Conservation (phyloP, 2,888 invertebrate genomes). For the Leucophenga montana region DNA sequence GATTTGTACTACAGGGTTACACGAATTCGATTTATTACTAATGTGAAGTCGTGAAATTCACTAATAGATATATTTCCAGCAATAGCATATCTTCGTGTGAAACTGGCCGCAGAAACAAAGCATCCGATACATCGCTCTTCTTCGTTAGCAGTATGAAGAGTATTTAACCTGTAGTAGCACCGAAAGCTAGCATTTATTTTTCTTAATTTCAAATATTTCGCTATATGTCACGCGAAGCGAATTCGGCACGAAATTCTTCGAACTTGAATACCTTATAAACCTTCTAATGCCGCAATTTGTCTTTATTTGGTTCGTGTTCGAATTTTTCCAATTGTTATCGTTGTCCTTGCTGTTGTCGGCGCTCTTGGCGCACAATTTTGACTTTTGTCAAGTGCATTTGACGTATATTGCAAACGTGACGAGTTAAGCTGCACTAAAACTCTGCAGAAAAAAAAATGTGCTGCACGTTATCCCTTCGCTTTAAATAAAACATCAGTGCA, state of each 20-base stretch:
- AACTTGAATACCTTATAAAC: constrained; percentile 54
- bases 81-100: too few species aligned
- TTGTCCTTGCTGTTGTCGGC: not conserved
- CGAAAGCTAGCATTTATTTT: not conserved
- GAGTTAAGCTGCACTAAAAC: not conserved
- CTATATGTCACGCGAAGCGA: constrained; percentile 7
- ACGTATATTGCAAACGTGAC: constrained; percentile 69
- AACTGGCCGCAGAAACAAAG: too few species aligned
- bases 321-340: not conserved
- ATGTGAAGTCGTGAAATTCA: too few species aligned
- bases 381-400: constrained; percentile 59
- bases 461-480: not conserved
- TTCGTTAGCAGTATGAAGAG: too few species aligned
- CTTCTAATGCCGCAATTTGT: constrained; percentile 67
- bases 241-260: constrained; percentile 24
- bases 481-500: constrained; percentile 23
- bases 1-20: too few species aligned
- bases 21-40: too few species aligned
- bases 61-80: too few species aligned
- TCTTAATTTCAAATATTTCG: constrained; percentile 26
- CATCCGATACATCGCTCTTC: too few species aligned
- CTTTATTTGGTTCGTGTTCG: constrained; percentile 69
- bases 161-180: too few species aligned
- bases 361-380: constrained; percentile 12
- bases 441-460: not conserved